Conservation (phyloP, 2,888 invertebrate genomes). For the Thymelicus sylvestris region DNA sequence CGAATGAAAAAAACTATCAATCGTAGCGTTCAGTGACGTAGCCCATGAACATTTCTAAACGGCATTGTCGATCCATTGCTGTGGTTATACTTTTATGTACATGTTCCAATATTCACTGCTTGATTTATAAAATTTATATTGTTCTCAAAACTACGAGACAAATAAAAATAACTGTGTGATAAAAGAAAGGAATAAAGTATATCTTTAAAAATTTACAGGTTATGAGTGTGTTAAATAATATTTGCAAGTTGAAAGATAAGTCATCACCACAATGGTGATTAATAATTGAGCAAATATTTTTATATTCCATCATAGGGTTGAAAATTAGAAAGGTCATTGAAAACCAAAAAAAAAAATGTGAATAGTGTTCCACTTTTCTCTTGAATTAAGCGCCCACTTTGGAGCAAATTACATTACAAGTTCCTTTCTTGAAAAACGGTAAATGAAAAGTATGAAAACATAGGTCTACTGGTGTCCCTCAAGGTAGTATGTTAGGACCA, state of each 20-base stretch:
- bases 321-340: too few species aligned
- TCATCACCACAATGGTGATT: too few species aligned
- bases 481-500: slow-evolving; percentile 40
- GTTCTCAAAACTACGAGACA: too few species aligned
- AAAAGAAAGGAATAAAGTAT: too few species aligned
- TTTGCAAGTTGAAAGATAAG: too few species aligned
- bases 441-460: background rate
- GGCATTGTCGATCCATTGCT: slow-evolving; percentile 72
- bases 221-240: too few species aligned
- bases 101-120: slow-evolving; percentile 77
- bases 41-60: slow-evolving; percentile 66
- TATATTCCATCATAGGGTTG: too few species aligned
- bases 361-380: slow-evolving; percentile 66
- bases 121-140: background rate
- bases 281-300: too few species aligned
- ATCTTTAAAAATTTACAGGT: too few species aligned
- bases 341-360: slow-evolving; percentile 45
- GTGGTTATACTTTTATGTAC: slow-evolving; percentile 45
- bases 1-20: slow-evolving; percentile 31
- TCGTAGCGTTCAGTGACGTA: slow-evolving; percentile 61
- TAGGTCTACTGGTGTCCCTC: slow-evolving; percentile 29
- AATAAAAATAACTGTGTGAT: too few species aligned
- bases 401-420: background rate
- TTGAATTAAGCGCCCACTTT: too few species aligned
- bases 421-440: slow-evolving; percentile 14